Evolutionary conservation across 1,140 invertebrate species (phyloP), one percentile per base, ranked within the genome.

Genomic region (Drosophila pectinifera): DNA sequence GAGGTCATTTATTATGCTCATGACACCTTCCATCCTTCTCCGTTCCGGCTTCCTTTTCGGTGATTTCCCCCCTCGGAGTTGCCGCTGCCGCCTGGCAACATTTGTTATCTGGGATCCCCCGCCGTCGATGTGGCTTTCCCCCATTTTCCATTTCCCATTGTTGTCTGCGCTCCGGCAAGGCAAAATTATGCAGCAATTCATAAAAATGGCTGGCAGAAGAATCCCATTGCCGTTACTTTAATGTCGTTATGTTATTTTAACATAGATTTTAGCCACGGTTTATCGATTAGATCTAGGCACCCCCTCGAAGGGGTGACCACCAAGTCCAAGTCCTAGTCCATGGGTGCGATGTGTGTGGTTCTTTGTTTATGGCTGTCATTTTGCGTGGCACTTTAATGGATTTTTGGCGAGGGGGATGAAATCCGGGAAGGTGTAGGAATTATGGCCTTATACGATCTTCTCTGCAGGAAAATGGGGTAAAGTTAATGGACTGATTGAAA

Each of bases 1-100:
- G 69, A 84, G 84, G 84, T 89, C 84, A 80, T 88, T 88, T 88
- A 78, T 88, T 88, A 88, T 88, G 61, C 70, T 80, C 76, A 77
- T 83, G 80, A 88, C 84, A 88, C 83, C 83, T 88, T 83, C 65
- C 74, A 70, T 69, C 67, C 67, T 67, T 45, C 61, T 34, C 39
- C 28, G 26, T 24, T 48, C 31, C 14, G 41, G 41, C 63, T 48
- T 48, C 43, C 63, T 31, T 31, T 62, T 65, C 24, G 41, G 18
- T 48, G 31, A 28, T 24, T 39, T 41, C n/a, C 38, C 36, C 36
- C 39, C 28, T 8, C 4, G 28, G 24, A 34, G 39, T 20, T 58
- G 28, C 55, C 56, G 18, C 31, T 24, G 31, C 59, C 64, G 43
- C 36, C 63, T 78, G 84, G 72, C 72, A 72, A 77, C 84, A 89